A percentile compares a stretch with the other conserved stretches of the same genome.
phyloP scores from a whole-genome alignment of 2,888 invertebrate genomes.

The Eudiplozoon nipponicum region DNA sequence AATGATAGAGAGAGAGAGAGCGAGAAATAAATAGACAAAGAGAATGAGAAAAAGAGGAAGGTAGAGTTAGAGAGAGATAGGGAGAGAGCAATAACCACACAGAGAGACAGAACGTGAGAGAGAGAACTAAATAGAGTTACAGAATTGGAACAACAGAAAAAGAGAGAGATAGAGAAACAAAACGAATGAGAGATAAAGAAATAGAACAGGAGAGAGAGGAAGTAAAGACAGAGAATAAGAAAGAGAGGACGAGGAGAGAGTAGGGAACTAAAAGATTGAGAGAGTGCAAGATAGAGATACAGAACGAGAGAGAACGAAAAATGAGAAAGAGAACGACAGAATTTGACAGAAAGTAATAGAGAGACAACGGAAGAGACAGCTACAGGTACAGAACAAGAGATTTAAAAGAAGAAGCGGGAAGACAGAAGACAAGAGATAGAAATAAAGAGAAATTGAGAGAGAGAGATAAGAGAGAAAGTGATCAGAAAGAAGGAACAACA shows the following conservation, averaged over 20 bases:
- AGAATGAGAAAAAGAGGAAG: not conserved
- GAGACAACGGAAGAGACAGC: not conserved
- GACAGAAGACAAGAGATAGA: no score
- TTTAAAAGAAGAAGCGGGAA: no score
- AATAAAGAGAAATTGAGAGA: no score
- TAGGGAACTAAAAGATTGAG: constrained; percentile 4
- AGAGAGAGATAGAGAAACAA: constrained; percentile 4
- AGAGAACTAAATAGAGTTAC: constrained; percentile 3
- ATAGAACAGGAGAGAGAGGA: constrained; percentile 5
- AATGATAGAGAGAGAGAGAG: not conserved
- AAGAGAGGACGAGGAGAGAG: no score
- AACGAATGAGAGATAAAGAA: constrained; percentile 4
- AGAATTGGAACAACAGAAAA: not conserved
- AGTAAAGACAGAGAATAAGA: no score
- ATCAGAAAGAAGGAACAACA: no score
- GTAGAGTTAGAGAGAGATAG: constrained; percentile 3
- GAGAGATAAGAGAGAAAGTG: no score
- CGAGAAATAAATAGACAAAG: not conserved
- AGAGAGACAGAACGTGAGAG: constrained; percentile 7
- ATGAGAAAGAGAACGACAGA: not conserved
- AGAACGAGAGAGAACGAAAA: not conserved
- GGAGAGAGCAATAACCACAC: not conserved
- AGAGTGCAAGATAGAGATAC: constrained; percentile 1
- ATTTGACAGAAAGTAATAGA: not conserved
- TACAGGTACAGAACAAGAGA: no score